phyloP scores from a whole-genome alignment of 2,113 vertebrate species.

The Oreotrochilus melanogaster region DNA sequence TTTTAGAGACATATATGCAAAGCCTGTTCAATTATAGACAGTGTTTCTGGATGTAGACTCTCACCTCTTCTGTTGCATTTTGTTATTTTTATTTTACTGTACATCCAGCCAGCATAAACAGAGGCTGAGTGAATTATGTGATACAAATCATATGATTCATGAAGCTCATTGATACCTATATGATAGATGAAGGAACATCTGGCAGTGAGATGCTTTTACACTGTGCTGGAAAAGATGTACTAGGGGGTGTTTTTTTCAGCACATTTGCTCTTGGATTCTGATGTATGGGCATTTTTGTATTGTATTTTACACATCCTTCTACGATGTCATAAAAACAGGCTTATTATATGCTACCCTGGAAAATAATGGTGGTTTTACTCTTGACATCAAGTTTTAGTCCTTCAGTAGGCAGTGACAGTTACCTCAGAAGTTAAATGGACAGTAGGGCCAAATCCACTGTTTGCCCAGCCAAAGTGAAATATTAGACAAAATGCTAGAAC shows the following conservation, averaged over 20 bases:
- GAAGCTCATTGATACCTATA: neutral
- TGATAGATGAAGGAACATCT: neutral
- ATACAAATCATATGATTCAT: rapidly evolving
- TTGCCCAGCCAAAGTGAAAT: neutral
- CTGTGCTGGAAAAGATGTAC: neutral
- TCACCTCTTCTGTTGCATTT: neutral
- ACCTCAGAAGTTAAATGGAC: neutral
- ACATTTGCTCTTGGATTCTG: neutral
- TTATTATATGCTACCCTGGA: neutral
- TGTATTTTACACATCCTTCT: rapidly evolving
- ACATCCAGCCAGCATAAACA: neutral
- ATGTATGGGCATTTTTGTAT: neutral
- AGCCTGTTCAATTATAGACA: neutral
- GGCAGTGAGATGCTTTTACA: neutral
- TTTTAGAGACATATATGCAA: neutral
- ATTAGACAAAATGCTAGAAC: neutral
- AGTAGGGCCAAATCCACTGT: neutral
- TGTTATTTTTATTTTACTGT: neutral
- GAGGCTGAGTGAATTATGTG: neutral
- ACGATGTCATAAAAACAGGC: neutral
- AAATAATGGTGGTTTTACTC: neutral
- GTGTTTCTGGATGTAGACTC: neutral
- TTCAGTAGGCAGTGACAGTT: neutral
- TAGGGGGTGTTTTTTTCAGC: neutral
- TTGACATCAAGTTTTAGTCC: neutral